Evolutionary conservation across 2,888 invertebrate species (phyloP).

Genomic region (Coleophora flavipennella): DNA sequence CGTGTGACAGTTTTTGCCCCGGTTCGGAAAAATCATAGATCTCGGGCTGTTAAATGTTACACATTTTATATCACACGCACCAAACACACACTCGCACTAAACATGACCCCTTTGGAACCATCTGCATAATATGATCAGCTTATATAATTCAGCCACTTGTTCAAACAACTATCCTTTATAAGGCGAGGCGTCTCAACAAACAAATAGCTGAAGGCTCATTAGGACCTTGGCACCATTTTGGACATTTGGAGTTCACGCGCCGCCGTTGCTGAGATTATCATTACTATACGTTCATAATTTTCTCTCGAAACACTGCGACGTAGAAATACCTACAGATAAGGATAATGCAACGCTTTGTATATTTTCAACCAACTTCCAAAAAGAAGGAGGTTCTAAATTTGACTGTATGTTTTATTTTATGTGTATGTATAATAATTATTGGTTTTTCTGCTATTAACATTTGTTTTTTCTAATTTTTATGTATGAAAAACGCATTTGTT

Average conservation of each 20-base stretch:
- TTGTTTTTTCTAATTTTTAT: too few relatives aligned
- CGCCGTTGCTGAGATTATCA: slow-evolving; percentile 24
- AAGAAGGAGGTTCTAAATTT: too few relatives aligned
- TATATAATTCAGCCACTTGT: slow-evolving; percentile 7
- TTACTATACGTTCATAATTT: slow-evolving; percentile 24
- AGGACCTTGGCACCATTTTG: slow-evolving; percentile 41
- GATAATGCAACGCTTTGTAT: not conserved
- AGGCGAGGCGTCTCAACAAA: slow-evolving; percentile 6
- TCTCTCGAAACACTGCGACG: slow-evolving; percentile 2
- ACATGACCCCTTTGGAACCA: not conserved
- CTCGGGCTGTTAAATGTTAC: too few relatives aligned
- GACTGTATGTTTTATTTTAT: too few relatives aligned
- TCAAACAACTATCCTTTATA: slow-evolving; percentile 16
- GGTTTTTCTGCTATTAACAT: too few relatives aligned
- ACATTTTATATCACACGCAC: too few relatives aligned
- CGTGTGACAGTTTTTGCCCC: too few relatives aligned
- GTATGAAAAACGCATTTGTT: too few relatives aligned
- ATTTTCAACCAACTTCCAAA: too few relatives aligned
- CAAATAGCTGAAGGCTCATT: slow-evolving; percentile 8
- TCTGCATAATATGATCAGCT: not conserved
- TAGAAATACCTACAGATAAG: not conserved
- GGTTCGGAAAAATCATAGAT: too few relatives aligned
- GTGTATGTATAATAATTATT: too few relatives aligned
- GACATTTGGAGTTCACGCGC: slow-evolving; percentile 18
- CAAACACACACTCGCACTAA: not conserved